Evolutionary conservation across 2,888 invertebrate species (phyloP).

Genomic region (Drosophila conformis): DNA sequence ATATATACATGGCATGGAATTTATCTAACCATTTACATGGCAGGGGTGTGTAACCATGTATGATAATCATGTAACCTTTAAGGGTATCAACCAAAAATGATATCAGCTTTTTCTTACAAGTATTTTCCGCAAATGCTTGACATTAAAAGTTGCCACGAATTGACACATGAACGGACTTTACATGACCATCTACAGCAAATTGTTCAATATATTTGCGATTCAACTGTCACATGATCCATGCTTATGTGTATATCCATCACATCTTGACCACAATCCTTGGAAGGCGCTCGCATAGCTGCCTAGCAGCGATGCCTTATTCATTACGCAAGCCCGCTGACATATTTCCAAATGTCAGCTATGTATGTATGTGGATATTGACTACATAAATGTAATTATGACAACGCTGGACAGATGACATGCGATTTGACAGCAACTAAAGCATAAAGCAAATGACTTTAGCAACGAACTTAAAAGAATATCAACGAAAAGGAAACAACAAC

Average conservation of each 20-base stretch:
- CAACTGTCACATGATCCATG: conserved; percentile 61
- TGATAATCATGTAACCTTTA: conserved; percentile 1
- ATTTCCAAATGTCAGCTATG: conserved; percentile 67
- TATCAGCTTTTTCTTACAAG: neutral
- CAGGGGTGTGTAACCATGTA: neutral
- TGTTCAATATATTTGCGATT: conserved; percentile 70
- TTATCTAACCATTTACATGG: neutral
- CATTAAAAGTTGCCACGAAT: conserved; percentile 47
- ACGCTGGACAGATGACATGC: conserved; percentile 55
- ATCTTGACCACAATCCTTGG: conserved; percentile 47
- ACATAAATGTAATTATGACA: conserved; percentile 76
- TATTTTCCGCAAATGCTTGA: conserved; percentile 25
- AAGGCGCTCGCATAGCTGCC: conserved; percentile 32
- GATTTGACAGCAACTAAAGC: conserved; percentile 30
- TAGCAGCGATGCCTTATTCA: conserved; percentile 61
- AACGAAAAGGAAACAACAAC: neutral
- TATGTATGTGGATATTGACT: conserved; percentile 54
- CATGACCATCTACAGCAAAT: conserved; percentile 71
- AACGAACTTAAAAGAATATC: conserved; percentile 25
- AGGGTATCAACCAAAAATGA: neutral
- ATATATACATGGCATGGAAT: neutral
- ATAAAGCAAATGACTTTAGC: conserved; percentile 54
- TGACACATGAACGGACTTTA: conserved; percentile 73
- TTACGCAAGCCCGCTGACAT: conserved; percentile 65
- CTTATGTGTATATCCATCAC: conserved; percentile 77